Conservation (phyloP, 2,113 vertebrate species). For the Lontra canadensis region DNA sequence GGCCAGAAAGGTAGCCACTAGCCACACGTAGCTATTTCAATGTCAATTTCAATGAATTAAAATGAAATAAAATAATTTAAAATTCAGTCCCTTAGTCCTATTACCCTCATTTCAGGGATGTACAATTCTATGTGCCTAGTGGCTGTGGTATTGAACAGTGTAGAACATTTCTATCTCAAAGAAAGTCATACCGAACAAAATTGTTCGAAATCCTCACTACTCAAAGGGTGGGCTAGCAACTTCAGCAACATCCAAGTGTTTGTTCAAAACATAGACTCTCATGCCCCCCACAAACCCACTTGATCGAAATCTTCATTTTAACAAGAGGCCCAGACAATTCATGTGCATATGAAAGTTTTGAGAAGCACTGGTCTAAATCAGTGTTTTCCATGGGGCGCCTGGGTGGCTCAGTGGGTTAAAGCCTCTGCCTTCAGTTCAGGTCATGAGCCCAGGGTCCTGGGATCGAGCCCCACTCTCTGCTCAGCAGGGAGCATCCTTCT, state of each 20-base stretch:
- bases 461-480: no score
- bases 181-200: background rate
- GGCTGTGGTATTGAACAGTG: background rate
- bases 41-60: conserved; percentile 32
- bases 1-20: background rate
- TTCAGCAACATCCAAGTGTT: background rate
- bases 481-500: no score
- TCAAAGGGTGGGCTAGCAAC: background rate
- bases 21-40: background rate
- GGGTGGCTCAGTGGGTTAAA: no score
- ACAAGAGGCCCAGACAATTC: background rate
- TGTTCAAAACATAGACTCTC: background rate
- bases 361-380: conserved; percentile 11
- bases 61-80: conserved; percentile 28
- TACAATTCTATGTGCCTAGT: background rate
- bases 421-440: no score
- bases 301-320: conserved; percentile 30
- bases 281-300: background rate
- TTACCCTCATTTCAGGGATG: background rate
- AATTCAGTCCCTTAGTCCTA: background rate
- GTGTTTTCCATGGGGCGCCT: background rate
- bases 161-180: conserved; percentile 30
- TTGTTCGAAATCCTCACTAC: background rate
- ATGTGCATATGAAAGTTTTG: background rate
- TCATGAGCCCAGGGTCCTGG: no score